phyloP scores from a whole-genome alignment of 1,140 invertebrate species.

The Macrotrachela quadricornifera region DNA sequence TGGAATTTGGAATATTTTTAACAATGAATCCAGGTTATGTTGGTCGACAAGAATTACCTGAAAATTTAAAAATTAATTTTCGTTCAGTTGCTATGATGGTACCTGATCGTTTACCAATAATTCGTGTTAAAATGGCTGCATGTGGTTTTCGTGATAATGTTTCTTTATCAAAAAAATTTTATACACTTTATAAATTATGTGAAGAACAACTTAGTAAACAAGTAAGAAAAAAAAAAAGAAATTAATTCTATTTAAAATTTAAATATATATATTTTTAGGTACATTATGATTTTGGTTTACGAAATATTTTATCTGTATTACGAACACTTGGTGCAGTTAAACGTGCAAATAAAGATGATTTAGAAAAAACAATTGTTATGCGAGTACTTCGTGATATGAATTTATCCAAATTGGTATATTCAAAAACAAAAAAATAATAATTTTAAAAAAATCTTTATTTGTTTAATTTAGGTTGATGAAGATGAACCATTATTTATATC shows the following conservation, averaged over 20 bases:
- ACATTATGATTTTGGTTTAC: slow-evolving; percentile 82
- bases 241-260: too few relatives aligned
- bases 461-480: slow-evolving; percentile 51
- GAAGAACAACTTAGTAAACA: slow-evolving; percentile 93
- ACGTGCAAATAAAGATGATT: slow-evolving; percentile 63
- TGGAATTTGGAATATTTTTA: slow-evolving; percentile 86
- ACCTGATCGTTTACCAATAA: slow-evolving; percentile 86
- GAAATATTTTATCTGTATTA: slow-evolving; percentile 80
- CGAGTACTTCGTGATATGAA: slow-evolving; percentile 87
- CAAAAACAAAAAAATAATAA: too few relatives aligned
- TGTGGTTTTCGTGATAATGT: slow-evolving; percentile 90
- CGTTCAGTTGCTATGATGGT: slow-evolving; percentile 96
- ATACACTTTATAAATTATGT: slow-evolving; percentile 80
- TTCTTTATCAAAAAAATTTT: slow-evolving; percentile 77
- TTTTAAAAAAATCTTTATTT: neutral
- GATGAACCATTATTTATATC: slow-evolving; percentile 89
- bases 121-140: slow-evolving; percentile 80
- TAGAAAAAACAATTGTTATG: slow-evolving; percentile 87
- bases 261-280: slow-evolving; percentile 22
- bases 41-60: slow-evolving; percentile 75
- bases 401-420: slow-evolving; percentile 60
- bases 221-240: slow-evolving; percentile 18
- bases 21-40: slow-evolving; percentile 97
- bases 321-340: slow-evolving; percentile 73
- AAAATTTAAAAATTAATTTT: slow-evolving; percentile 93